Percentiles rank a stretch among this genome's conserved stretches.
Evolutionary conservation across 2,888 invertebrate species (phyloP).

Genomic region (Marasmarcha lunaedactyla): DNA sequence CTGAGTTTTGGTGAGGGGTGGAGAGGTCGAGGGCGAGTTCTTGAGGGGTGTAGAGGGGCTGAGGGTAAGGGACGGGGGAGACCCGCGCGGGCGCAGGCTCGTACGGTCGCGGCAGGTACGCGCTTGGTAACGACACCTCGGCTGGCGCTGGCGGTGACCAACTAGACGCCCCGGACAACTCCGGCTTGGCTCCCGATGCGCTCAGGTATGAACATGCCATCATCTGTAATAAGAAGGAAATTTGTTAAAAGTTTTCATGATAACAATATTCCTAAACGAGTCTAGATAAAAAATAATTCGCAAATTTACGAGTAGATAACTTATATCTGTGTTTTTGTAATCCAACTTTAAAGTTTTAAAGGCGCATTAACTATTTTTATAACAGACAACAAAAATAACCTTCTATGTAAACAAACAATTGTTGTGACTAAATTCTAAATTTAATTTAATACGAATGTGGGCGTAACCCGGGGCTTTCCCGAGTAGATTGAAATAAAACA

Average conservation of each 20-base stretch:
- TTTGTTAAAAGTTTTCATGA: slow-evolving; percentile 5
- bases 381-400: too few relatives aligned
- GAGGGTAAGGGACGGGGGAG: background rate
- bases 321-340: too few relatives aligned
- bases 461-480: slow-evolving; percentile 44
- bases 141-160: slow-evolving; percentile 38
- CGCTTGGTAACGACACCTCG: background rate
- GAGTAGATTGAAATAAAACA: slow-evolving; percentile 53
- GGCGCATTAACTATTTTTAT: too few relatives aligned
- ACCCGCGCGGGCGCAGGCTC: background rate
- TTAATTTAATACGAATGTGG: background rate
- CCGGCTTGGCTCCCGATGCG: slow-evolving; percentile 39
- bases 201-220: slow-evolving; percentile 66
- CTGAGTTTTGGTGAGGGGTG: slow-evolving; percentile 32
- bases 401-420: too few relatives aligned
- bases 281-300: background rate
- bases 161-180: slow-evolving; percentile 36
- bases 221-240: slow-evolving; percentile 47
- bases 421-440: background rate
- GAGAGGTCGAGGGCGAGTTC: slow-evolving; percentile 52
- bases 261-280: background rate
- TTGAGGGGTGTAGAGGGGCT: slow-evolving; percentile 14
- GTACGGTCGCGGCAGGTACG: background rate
- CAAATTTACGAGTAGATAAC: too few relatives aligned
- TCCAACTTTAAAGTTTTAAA: too few relatives aligned